Percentiles rank a stretch among this genome's conserved stretches.
These are phyloP conservation scores for Heteromurus nitidus DNA, from an alignment of 2,888 invertebrate species.

Conservation along the genomic window DNA sequence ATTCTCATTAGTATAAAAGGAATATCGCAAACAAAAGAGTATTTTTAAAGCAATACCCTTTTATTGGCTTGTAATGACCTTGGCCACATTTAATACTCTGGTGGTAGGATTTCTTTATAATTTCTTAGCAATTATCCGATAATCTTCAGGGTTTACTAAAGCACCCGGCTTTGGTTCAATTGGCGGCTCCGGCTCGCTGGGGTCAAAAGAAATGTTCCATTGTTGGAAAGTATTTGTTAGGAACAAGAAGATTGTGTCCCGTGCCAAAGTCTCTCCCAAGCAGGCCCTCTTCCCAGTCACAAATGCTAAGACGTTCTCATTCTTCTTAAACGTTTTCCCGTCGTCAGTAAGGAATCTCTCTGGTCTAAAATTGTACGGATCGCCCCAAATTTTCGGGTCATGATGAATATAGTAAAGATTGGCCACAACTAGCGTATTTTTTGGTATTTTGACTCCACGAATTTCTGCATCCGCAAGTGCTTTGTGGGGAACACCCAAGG, in stretches of 20 bases:
- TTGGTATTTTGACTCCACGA: background rate
- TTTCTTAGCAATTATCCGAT: background rate
- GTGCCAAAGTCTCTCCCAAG: slow-evolving; percentile 27
- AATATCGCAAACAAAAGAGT: too few species aligned
- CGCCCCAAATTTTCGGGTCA: slow-evolving; percentile 20
- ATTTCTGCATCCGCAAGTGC: background rate
- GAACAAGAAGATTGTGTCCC: slow-evolving; percentile 9
- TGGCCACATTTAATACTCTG: too few species aligned
- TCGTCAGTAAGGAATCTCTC: slow-evolving; percentile 1
- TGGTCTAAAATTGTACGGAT: slow-evolving; percentile 17
- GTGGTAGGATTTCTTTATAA: too few species aligned
- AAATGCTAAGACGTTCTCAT: slow-evolving; percentile 8
- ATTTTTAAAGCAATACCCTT: too few species aligned
- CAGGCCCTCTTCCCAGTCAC: slow-evolving; percentile 18
- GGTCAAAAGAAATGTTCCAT: background rate
- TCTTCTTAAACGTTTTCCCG: background rate
- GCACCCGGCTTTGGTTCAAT: background rate
- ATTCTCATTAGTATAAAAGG: too few species aligned
- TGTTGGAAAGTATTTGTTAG: background rate
- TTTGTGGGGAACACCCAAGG: slow-evolving; percentile 1
- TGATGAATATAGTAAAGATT: slow-evolving; percentile 18
- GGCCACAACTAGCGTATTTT: background rate
- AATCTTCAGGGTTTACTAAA: background rate
- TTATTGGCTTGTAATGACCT: too few species aligned
- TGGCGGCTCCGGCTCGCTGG: background rate